Evolutionary conservation across 2,888 invertebrate species (phyloP), one percentile per base, ranked within the genome.

Genomic region (Heliconius ethilla): DNA sequence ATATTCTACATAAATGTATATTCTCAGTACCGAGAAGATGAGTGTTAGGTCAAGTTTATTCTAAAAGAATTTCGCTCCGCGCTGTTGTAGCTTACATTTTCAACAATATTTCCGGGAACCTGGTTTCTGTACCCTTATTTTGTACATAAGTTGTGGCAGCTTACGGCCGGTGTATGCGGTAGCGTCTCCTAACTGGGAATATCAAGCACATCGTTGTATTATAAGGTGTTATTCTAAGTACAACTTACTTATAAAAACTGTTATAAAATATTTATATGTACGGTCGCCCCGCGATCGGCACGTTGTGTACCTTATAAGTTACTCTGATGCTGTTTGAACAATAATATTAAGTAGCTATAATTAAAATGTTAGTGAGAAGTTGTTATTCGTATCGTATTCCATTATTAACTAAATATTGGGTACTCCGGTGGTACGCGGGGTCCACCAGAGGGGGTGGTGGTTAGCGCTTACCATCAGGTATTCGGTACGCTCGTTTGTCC

Each of bases 41-140:
- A n/a, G 33, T 55, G 33, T 33, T n/a, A n/a, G 70, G 33, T 55
- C 55, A 55, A n/a, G n/a, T n/a, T 72, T 59, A 72, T 55, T 55
- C 70, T 72, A 59, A 33, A 33, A 72, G n/a, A 59, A 59, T 72
- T 59, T n/a, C 25, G 72, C 72, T 25, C 9, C n/a, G 18, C 72
- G 33, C n/a, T 33, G 33, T 33, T 37, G 15, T 1, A 59, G 59
- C 33, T 72, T 59, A 33, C 70, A 72, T 59, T 72, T 59, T 59
- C 70, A 10, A 59, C 59, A 59, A 72, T 72, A 72, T 72, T 72
- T 72, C 70, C n/a, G 25, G 25, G 25, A 69, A 69, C 69, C 33
- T n/a, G 29, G n/a, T 37, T 72, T n/a, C 72, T 55, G 15, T 59
- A 25, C 33, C 59, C n/a, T 72, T 59, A 33, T 59, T 59, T 59